Evolutionary conservation across 35 echinoderm and acorn worm genomes (phyloP).

Genomic region (Apostichopus japonicus): DNA sequence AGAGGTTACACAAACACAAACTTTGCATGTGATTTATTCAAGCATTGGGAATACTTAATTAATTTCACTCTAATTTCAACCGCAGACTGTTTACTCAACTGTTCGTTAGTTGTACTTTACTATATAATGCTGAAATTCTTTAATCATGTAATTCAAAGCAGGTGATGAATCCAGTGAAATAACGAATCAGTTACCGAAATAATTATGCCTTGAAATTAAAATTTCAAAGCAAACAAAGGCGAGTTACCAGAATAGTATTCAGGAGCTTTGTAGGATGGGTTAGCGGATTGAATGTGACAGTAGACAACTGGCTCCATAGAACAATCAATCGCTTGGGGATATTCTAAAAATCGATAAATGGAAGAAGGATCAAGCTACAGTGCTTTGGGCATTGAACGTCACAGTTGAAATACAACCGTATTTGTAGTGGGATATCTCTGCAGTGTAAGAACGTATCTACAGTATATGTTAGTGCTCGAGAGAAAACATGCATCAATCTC

Average conservation of each 20-base stretch:
- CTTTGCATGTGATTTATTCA: too few relatives aligned
- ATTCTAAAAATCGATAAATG: not conserved
- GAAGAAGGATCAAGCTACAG: not conserved
- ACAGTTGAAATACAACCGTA: slow-evolving; percentile 11
- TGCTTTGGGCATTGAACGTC: not conserved
- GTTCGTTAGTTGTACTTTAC: not conserved
- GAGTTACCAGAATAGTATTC: not conserved
- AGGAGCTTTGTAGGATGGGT: not conserved
- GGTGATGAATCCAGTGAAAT: not conserved
- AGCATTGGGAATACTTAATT: not conserved
- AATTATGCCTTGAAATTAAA: slow-evolving; percentile 4
- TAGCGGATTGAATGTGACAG: not conserved
- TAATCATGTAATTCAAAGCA: not conserved
- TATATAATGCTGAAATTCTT: not conserved
- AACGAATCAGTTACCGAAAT: not conserved
- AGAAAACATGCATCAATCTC: too few relatives aligned
- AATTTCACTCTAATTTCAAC: not conserved
- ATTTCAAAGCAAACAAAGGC: not conserved
- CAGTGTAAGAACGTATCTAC: not conserved
- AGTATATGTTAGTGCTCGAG: too few relatives aligned
- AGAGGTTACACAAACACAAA: not conserved
- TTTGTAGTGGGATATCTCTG: not conserved
- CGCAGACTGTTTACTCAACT: not conserved
- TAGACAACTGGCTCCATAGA: not conserved
- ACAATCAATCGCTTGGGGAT: slow-evolving; percentile 2